phyloP scores from a whole-genome alignment of 2,113 vertebrate genomes.

The Leptocoma aspasia region DNA sequence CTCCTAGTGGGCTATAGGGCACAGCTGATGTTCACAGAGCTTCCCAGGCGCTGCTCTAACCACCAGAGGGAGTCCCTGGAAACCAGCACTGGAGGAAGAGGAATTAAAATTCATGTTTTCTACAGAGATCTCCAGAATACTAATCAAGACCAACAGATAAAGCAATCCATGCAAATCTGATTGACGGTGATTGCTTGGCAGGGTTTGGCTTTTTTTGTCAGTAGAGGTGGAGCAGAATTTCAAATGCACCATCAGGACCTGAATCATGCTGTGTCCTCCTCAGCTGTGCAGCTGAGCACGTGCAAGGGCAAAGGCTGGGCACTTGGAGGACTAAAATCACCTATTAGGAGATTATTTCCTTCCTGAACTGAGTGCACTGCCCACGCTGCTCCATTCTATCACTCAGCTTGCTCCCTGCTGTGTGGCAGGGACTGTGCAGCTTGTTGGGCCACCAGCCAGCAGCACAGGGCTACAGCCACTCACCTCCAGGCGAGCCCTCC shows the following conservation, averaged over 20 bases:
- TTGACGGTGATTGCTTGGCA: not conserved
- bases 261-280: not conserved
- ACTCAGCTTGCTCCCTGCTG: not conserved
- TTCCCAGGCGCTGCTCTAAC: not conserved
- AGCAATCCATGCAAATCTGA: constrained; percentile 17
- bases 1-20: fast-evolving
- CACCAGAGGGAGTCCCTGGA: constrained; percentile 7
- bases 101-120: not conserved
- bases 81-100: not conserved
- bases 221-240: not conserved
- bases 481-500: not conserved
- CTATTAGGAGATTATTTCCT: not conserved
- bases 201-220: not conserved
- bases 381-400: not conserved
- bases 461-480: not conserved
- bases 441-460: not conserved
- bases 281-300: not conserved
- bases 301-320: not conserved
- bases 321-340: not conserved
- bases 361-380: not conserved
- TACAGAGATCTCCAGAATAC: not conserved
- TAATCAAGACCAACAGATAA: constrained; percentile 11
- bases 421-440: not conserved
- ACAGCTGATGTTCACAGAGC: fast-evolving
- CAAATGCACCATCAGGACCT: not conserved